Percentiles rank a stretch among this genome's conserved stretches.
phyloP scores from a whole-genome alignment of 2,113 vertebrate genomes.

The Megalops atlanticus region DNA sequence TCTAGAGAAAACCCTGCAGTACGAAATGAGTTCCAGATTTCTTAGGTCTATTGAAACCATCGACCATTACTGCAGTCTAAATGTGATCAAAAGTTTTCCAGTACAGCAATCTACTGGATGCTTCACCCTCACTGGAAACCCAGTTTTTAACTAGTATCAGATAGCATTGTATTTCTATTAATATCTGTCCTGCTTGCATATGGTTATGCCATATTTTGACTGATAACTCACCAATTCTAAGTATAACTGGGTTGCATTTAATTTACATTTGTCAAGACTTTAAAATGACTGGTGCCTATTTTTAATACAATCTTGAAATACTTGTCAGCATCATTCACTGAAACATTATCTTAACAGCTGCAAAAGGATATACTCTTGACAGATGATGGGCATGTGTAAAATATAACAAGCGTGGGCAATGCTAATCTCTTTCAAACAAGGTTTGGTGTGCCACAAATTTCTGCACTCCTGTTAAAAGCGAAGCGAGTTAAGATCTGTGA shows the following conservation, averaged over 20 bases:
- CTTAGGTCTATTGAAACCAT: neutral
- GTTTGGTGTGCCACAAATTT: neutral
- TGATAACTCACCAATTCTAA: neutral
- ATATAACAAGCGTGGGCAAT: neutral
- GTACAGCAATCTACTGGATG: neutral
- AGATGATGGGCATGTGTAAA: neutral
- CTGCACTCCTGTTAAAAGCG: neutral
- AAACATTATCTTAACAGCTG: slow-evolving; percentile 7
- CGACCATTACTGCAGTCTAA: neutral
- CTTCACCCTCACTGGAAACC: neutral
- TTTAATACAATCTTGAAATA: slow-evolving; percentile 13
- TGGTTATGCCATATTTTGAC: neutral
- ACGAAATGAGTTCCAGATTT: neutral
- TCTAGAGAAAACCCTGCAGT: neutral
- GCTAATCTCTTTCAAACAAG: neutral
- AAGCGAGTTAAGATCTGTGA: neutral
- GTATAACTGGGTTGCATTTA: neutral
- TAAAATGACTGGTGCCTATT: slow-evolving; percentile 2
- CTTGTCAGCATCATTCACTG: neutral
- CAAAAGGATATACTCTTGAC: neutral
- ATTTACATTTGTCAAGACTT: neutral
- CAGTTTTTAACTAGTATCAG: neutral
- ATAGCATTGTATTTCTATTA: neutral
- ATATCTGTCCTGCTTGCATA: neutral
- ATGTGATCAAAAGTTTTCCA: neutral